Conservation (phyloP, 2,888 invertebrate genomes). For the Unio delphinus region DNA sequence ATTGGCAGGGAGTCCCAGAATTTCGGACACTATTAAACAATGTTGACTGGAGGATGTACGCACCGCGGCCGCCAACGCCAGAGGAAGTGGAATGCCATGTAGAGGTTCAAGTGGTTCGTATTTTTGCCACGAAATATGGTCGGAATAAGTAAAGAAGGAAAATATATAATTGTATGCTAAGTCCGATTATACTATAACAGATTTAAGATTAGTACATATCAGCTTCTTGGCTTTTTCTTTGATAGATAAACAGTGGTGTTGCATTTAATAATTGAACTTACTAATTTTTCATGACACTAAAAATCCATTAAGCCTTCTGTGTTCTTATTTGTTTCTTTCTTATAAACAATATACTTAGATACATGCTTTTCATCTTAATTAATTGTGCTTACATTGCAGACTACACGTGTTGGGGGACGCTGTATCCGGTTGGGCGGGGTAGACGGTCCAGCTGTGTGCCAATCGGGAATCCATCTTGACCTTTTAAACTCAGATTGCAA, state of each 20-base stretch:
- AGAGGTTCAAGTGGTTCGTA: constrained; percentile 30
- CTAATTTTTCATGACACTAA: too few relatives aligned
- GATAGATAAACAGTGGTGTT: too few relatives aligned
- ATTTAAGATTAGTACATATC: too few relatives aligned
- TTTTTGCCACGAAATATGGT: too few relatives aligned
- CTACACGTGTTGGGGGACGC: constrained; percentile 13
- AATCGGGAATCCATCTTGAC: constrained; percentile 32
- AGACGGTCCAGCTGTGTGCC: constrained; percentile 20
- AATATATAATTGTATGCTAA: not conserved
- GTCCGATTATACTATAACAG: too few relatives aligned
- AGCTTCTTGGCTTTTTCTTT: too few relatives aligned
- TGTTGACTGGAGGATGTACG: constrained; percentile 16
- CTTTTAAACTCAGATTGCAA: constrained; percentile 19
- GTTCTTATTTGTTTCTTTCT: too few relatives aligned
- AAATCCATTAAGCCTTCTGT: too few relatives aligned
- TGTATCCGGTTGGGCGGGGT: constrained; percentile 30
- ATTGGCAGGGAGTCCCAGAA: too few relatives aligned
- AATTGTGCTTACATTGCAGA: constrained; percentile 14
- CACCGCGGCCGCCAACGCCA: constrained; percentile 23
- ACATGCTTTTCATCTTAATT: too few relatives aligned
- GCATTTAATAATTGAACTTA: too few relatives aligned
- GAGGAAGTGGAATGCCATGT: constrained; percentile 35
- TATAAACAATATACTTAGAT: too few relatives aligned
- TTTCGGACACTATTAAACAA: not conserved
- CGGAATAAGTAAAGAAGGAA: not conserved